Base-by-base conservation (phyloP, 2,888 invertebrate species). In the Drosophila picticornis region DNA sequence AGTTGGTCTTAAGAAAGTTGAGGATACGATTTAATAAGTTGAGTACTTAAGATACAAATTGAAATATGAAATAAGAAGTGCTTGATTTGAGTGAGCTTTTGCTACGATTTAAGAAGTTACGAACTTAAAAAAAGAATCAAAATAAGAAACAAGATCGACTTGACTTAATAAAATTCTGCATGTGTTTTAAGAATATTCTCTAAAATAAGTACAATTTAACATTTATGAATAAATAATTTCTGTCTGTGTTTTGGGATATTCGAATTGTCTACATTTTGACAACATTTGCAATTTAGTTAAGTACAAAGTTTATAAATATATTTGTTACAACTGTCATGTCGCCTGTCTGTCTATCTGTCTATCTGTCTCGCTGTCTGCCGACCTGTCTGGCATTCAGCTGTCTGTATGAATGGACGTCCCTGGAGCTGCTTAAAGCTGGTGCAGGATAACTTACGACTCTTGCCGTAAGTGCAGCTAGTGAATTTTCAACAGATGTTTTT, bases 381-480 rank as follows among this genome's bases (percentile, higher is more conserved):
- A 57, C 50, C 40, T 58, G 32, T 43, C 36, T n/a, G 25, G 3
- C 46, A 34, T 25, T 43, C 34, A 46, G 31, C 13, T 60, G 25
- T 32, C 34, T 50, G 29, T 4, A 3, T 27, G 7, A 56, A 38
- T 25, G 34, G 9, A 2, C 25, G 50, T 46, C 38, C 64, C 53
- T 59, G 22, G 36, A 29, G 48, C 53, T 53, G 50, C 25, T 25
- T 59, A 43, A 52, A 52, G 51, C 32, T 55, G 66, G 4, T 10
- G 34, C 25, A 36, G 32, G 34, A 62, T 62, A 52, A 32, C 57
- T 70, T 60, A 27, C 38, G 67, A 29, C 13, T 38, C 31, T 55
- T 58, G 43, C 19, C 38, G 10, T 22, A 56, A 43, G n/a, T 57
- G 61, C 63, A 48, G 59, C 55, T 59, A 67, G 56, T 53, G 50